phyloP scores from a whole-genome alignment of 2,888 invertebrate genomes.

The Carterocephalus palaemon region DNA sequence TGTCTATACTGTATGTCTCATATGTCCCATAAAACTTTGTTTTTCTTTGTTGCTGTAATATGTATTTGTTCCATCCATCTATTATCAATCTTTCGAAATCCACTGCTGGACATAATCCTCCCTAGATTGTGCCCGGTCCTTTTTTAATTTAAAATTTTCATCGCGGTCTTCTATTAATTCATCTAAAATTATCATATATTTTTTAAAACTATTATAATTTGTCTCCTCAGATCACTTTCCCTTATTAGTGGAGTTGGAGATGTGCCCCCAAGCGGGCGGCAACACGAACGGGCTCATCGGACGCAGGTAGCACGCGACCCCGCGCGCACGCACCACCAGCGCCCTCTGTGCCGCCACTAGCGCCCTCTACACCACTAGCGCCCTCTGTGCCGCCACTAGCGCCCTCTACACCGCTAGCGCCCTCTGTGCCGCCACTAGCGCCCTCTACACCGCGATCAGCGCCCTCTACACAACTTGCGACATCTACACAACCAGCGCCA shows the following conservation, averaged over 20 bases:
- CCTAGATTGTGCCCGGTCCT: too few species aligned
- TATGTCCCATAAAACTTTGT: too few species aligned
- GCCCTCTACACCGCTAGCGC: slow-evolving; percentile 30
- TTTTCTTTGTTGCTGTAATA: too few species aligned
- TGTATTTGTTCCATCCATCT: too few species aligned
- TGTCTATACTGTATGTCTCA: too few species aligned
- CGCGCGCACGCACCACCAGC: slow-evolving; percentile 40
- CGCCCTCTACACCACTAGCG: slow-evolving; percentile 30
- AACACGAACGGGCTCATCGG: slow-evolving; percentile 89
- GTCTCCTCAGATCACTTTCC: slow-evolving; percentile 91
- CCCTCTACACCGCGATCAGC: slow-evolving; percentile 14
- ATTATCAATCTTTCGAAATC: too few species aligned
- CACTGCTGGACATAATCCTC: too few species aligned
- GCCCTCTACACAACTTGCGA: too few species aligned
- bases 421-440: slow-evolving; percentile 27
- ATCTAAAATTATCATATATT: too few species aligned
- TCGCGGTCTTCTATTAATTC: too few species aligned
- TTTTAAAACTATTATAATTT: background rate
- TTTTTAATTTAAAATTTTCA: too few species aligned
- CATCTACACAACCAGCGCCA: too few species aligned
- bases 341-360: slow-evolving; percentile 32
- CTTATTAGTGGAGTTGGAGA: slow-evolving; percentile 92
- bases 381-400: slow-evolving; percentile 33
- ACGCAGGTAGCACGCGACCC: slow-evolving; percentile 86
- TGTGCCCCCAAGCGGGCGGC: slow-evolving; percentile 87